Conservation (phyloP, 1,140 invertebrate species). For the Melitaea cinxia region DNA sequence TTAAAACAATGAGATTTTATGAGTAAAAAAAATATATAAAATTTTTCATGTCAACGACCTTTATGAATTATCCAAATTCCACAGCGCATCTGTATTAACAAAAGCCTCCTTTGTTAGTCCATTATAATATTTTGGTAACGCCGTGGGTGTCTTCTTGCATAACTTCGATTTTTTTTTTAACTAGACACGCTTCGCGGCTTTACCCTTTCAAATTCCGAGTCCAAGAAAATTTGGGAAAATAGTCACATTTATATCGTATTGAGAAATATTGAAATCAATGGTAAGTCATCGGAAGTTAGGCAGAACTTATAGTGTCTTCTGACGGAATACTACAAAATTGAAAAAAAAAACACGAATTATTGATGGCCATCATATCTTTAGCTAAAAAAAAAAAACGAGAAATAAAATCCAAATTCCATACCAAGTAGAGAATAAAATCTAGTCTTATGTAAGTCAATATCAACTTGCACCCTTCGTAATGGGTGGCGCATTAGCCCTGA, state of each 20-base stretch:
- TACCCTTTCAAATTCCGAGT: too few relatives aligned
- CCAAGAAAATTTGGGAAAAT: too few relatives aligned
- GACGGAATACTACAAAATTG: too few relatives aligned
- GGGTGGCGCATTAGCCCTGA: conserved; percentile 23
- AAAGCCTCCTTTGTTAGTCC: background rate
- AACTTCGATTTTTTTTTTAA: background rate
- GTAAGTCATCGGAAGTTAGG: too few relatives aligned
- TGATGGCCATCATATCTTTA: too few relatives aligned
- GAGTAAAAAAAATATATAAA: background rate
- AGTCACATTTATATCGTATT: too few relatives aligned
- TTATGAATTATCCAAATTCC: conserved; percentile 44
- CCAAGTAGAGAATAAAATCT: background rate
- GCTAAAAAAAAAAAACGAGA: too few relatives aligned
- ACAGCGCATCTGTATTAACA: conserved; percentile 44
- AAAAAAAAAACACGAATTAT: too few relatives aligned
- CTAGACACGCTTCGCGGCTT: background rate
- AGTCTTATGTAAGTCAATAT: background rate
- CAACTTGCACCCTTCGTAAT: conserved; percentile 1
- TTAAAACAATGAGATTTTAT: background rate
- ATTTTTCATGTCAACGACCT: conserved; percentile 39
- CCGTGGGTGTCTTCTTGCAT: background rate
- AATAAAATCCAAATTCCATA: too few relatives aligned
- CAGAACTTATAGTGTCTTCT: too few relatives aligned
- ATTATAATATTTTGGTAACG: background rate
- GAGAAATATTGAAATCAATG: too few relatives aligned